Evolutionary conservation across 2,888 invertebrate genomes (phyloP).

Genomic region (Phytoseiulus persimilis): DNA sequence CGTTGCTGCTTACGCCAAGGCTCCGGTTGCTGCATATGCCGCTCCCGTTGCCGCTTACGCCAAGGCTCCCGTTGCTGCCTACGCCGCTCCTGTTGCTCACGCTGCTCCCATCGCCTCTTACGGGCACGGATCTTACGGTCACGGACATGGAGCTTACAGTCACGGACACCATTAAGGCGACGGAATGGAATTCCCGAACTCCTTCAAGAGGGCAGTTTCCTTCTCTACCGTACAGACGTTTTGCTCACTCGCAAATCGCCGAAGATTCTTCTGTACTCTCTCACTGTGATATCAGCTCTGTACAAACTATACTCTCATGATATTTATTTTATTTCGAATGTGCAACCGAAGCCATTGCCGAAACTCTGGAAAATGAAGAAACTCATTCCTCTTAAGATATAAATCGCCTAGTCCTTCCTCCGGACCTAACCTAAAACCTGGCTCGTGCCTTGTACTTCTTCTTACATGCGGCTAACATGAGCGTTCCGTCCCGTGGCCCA

Average conservation of each 20-base stretch:
- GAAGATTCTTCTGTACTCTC: neutral
- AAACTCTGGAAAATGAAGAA: neutral
- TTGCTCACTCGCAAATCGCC: neutral
- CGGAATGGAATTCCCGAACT: neutral
- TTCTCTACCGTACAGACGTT: neutral
- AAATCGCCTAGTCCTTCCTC: too few relatives aligned
- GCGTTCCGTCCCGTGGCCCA: too few relatives aligned
- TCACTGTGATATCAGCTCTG: neutral
- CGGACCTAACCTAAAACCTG: too few relatives aligned
- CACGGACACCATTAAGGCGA: neutral
- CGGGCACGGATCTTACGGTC: conserved; percentile 10
- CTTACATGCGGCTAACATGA: too few relatives aligned
- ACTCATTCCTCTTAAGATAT: neutral
- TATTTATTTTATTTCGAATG: neutral
- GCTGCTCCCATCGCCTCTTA: conserved; percentile 28
- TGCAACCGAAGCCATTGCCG: neutral
- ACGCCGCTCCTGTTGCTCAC: neutral
- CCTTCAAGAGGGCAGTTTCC: too few relatives aligned
- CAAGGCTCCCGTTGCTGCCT: neutral
- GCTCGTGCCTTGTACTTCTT: too few relatives aligned
- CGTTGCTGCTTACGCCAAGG: neutral
- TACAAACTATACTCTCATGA: neutral
- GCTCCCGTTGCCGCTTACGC: neutral
- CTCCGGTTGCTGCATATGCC: neutral
- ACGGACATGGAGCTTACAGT: neutral